Evolutionary conservation across 2,113 vertebrate species (phyloP).

Genomic region (Hydrolagus affinis): DNA sequence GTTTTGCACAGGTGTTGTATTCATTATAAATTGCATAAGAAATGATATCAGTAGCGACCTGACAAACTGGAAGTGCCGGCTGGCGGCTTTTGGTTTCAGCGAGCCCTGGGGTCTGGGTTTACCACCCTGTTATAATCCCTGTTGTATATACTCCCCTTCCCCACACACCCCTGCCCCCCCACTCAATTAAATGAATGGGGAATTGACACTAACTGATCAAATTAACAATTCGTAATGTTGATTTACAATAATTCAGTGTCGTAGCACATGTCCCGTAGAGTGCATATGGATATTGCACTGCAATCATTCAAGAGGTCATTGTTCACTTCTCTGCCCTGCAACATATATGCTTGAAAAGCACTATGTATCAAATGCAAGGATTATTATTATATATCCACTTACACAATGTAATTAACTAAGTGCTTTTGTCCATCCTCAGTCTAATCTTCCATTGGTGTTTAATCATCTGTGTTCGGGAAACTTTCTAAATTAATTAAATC

Average conservation of each 20-base stretch:
- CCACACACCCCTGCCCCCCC: no score
- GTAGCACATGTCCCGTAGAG: not conserved
- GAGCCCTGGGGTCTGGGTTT: no score
- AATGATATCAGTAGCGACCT: no score
- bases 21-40: no score
- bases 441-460: not conserved
- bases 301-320: not conserved
- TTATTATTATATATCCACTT: not conserved
- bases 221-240: not conserved
- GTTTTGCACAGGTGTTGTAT: no score
- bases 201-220: not conserved
- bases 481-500: not conserved
- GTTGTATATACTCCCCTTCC: no score
- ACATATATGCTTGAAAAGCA: no score
- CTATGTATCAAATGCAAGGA: no score
- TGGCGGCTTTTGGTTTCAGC: no score
- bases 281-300: not conserved
- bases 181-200: no score
- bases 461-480: not conserved
- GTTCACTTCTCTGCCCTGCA: not conserved
- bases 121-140: no score
- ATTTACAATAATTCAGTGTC: not conserved
- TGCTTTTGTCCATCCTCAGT: not conserved
- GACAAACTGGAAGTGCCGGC: no score
- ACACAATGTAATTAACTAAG: not conserved